Percentiles rank a stretch among this genome's conserved stretches.
Evolutionary conservation across 2,113 vertebrate genomes (phyloP).

Genomic region (Corythornis cristatus): DNA sequence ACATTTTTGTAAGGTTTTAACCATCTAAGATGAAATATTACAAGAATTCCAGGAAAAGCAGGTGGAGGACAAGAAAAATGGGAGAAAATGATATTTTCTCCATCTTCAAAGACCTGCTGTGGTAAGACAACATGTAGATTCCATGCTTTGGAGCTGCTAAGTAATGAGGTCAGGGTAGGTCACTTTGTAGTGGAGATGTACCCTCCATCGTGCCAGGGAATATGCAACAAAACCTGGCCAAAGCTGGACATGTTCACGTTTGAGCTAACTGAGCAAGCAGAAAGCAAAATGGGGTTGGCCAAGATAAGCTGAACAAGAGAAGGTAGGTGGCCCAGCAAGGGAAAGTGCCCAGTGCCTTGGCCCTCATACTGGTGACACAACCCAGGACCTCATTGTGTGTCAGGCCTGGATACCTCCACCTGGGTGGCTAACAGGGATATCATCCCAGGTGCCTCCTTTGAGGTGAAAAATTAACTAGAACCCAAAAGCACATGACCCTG

Average conservation of each 20-base stretch:
- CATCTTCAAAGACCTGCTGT: neutral
- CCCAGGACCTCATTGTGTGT: neutral
- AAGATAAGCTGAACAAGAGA: constrained; percentile 1
- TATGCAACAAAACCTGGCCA: neutral
- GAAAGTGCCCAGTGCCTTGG: neutral
- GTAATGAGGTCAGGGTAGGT: neutral
- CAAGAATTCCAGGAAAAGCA: neutral
- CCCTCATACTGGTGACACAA: neutral
- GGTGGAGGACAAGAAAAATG: neutral
- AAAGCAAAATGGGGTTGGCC: constrained; percentile 1
- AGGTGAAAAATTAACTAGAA: neutral
- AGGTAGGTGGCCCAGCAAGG: neutral
- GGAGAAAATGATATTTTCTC: neutral
- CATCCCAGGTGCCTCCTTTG: neutral
- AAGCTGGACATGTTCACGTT: neutral
- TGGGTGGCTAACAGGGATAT: neutral
- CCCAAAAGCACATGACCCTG: accelerated
- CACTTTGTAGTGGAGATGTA: neutral
- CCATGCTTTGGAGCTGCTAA: neutral
- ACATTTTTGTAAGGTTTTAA: neutral
- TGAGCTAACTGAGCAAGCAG: neutral
- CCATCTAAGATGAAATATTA: neutral
- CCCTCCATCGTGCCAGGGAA: neutral
- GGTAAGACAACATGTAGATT: neutral
- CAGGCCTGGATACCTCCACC: neutral